These are phyloP conservation scores for Lycaon pictus DNA, from an alignment of 2,113 vertebrate genomes.

Conservation along the genomic window DNA sequence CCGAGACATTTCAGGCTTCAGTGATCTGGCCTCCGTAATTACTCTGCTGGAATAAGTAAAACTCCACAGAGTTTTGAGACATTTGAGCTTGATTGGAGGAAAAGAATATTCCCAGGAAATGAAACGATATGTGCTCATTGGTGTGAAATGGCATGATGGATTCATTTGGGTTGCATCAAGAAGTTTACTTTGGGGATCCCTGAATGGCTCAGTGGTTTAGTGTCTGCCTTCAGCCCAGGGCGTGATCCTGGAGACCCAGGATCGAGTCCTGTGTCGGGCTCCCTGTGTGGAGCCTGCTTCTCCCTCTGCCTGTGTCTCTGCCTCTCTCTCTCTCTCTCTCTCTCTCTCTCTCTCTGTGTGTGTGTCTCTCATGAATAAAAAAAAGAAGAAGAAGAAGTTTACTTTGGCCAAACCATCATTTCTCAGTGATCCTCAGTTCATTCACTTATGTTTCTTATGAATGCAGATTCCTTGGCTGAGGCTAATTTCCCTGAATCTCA, in stretches of 20 bases:
- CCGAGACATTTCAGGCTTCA: not conserved
- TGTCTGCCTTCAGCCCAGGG: too few species aligned
- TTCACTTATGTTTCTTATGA: not conserved
- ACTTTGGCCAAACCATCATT: not conserved
- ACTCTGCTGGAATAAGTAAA: conserved; percentile 38
- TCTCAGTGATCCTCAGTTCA: not conserved
- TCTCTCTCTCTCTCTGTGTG: too few species aligned
- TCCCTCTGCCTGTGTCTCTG: too few species aligned
- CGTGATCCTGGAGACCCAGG: too few species aligned
- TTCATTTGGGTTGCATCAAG: conserved; percentile 2
- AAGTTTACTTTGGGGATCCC: not conserved
- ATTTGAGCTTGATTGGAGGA: conserved; percentile 6
- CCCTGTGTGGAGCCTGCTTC: too few species aligned
- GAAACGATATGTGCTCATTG: not conserved
- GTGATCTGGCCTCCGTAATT: conserved; percentile 1
- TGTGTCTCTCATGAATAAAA: too few species aligned
- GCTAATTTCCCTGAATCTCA: not conserved
- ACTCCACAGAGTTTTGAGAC: not conserved
- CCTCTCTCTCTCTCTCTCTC: too few species aligned
- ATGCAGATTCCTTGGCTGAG: not conserved
- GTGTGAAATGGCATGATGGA: not conserved
- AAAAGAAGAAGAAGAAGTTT: not conserved
- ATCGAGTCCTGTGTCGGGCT: too few species aligned
- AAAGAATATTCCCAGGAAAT: conserved; percentile 47
- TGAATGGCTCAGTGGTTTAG: too few species aligned